Conservation (phyloP, 2,113 vertebrate genomes). For the Syrrhaptes paradoxus region DNA sequence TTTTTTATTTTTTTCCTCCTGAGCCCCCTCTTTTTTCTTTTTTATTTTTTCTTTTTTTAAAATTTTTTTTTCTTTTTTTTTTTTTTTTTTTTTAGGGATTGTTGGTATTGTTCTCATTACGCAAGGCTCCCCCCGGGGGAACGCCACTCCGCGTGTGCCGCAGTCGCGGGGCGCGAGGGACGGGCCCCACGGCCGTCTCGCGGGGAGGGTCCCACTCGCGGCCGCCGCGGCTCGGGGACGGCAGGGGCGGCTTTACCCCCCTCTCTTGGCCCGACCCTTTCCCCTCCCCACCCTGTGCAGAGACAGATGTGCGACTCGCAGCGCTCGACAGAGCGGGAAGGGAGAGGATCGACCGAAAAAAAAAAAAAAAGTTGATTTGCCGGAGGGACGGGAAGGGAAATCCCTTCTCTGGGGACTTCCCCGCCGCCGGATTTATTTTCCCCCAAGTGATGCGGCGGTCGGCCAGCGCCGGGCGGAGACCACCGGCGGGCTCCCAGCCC, state of each 20-base stretch:
- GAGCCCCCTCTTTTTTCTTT: too few species aligned
- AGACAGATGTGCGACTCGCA: not conserved
- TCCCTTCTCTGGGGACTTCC: conserved; percentile 38
- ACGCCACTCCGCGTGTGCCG: not conserved
- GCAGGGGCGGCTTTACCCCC: not conserved
- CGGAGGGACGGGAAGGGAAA: conserved; percentile 37
- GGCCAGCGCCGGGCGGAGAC: not conserved
- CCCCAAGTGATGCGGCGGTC: conserved; percentile 49
- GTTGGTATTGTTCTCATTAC: not conserved
- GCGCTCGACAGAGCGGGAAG: not conserved
- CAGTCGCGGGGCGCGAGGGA: not conserved
- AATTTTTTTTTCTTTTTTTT: too few species aligned
- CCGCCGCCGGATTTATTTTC: conserved; percentile 25
- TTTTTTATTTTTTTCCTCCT: not conserved
- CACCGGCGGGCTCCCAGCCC: not conserved
- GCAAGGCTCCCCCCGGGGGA: not conserved
- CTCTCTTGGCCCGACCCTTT: not conserved
- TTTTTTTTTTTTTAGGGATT: not conserved
- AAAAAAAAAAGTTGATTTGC: conserved; percentile 22
- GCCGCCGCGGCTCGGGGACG: not conserved
- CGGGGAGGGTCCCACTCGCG: not conserved
- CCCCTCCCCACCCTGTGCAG: not conserved
- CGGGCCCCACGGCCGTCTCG: not conserved
- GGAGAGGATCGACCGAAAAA: not conserved
- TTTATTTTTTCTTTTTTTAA: too few species aligned